These are phyloP conservation scores for Prochilodus magdalenae DNA, from an alignment of 2,113 vertebrate species.

Conservation along the genomic window DNA sequence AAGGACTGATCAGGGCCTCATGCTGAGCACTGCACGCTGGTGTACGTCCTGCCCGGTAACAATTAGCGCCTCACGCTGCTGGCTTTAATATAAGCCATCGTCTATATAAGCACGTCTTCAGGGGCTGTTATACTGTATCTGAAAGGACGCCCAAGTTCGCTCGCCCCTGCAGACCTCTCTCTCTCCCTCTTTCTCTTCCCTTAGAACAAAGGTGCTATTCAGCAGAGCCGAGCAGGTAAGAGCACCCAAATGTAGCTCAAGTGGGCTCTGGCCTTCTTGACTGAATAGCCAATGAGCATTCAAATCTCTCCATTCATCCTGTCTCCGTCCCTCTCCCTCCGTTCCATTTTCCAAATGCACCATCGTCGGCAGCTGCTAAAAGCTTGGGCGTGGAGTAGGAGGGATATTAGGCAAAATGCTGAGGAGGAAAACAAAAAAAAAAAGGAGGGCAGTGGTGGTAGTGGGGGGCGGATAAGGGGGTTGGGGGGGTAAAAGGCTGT, in stretches of 20 bases:
- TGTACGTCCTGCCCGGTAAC: conserved; percentile 9
- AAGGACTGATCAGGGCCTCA: not conserved
- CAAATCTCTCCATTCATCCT: conserved; percentile 52
- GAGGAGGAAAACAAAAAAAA: conserved; percentile 45
- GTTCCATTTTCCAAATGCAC: conserved; percentile 55
- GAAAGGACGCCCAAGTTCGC: conserved; percentile 29
- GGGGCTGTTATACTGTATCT: conserved; percentile 29
- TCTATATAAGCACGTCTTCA: conserved; percentile 5
- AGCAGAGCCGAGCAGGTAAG: conserved; percentile 52
- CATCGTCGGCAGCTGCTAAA: conserved; percentile 58
- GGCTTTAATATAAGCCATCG: conserved; percentile 33
- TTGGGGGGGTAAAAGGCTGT: conserved; percentile 15
- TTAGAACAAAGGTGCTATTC: conserved; percentile 61
- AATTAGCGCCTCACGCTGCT: conserved; percentile 24
- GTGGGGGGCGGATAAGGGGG: too few relatives aligned
- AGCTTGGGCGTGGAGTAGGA: conserved; percentile 48
- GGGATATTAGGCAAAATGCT: conserved; percentile 43
- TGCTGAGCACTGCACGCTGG: not conserved
- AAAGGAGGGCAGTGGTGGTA: too few relatives aligned
- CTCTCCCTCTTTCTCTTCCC: conserved; percentile 19
- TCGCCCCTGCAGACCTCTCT: conserved; percentile 31
- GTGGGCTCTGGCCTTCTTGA: conserved; percentile 61
- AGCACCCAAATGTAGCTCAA: conserved; percentile 64
- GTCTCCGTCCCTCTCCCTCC: conserved; percentile 16
- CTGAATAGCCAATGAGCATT: conserved; percentile 59